Evolutionary conservation across 2,888 invertebrate species (phyloP).

Genomic region (Pyrrhia umbra): DNA sequence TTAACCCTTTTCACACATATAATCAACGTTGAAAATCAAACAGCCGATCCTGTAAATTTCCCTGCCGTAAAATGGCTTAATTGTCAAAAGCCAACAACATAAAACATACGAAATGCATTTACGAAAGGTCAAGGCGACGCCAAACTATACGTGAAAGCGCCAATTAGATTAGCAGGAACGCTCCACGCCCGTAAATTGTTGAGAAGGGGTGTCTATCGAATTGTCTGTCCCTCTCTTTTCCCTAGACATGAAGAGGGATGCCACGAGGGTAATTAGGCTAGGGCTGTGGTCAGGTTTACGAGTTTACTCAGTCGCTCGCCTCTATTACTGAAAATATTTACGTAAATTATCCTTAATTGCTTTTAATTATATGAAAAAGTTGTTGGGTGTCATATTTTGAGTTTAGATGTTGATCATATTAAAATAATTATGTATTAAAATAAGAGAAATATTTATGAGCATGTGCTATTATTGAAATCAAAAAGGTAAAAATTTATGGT

Average conservation of each 20-base stretch:
- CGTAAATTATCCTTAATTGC: conserved; percentile 70
- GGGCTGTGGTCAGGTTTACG: conserved; percentile 76
- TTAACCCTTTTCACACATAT: conserved; percentile 1
- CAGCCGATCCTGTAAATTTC: conserved; percentile 21
- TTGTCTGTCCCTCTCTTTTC: conserved; percentile 67
- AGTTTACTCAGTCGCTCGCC: conserved; percentile 59
- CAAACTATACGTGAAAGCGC: conserved; percentile 83
- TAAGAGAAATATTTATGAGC: background rate
- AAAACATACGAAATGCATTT: conserved; percentile 83
- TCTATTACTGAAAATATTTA: conserved; percentile 59
- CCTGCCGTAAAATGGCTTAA: conserved; percentile 53
- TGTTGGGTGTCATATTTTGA: conserved; percentile 22
- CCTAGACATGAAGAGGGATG: conserved; percentile 71
- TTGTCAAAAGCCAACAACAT: conserved; percentile 65
- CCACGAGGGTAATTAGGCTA: conserved; percentile 74
- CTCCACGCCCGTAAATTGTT: conserved; percentile 83
- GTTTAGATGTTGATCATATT: conserved; percentile 3
- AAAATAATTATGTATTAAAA: background rate
- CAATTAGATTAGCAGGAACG: conserved; percentile 87
- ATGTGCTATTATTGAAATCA: background rate
- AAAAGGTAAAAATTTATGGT: background rate
- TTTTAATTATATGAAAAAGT: conserved; percentile 63
- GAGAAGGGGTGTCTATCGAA: conserved; percentile 74
- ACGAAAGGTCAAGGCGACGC: conserved; percentile 85
- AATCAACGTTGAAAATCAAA: conserved; percentile 32